Percentiles rank a stretch among this genome's conserved stretches.
Conservation (phyloP, 2,797 vertebrate genomes). For the Scolopax rusticola region DNA sequence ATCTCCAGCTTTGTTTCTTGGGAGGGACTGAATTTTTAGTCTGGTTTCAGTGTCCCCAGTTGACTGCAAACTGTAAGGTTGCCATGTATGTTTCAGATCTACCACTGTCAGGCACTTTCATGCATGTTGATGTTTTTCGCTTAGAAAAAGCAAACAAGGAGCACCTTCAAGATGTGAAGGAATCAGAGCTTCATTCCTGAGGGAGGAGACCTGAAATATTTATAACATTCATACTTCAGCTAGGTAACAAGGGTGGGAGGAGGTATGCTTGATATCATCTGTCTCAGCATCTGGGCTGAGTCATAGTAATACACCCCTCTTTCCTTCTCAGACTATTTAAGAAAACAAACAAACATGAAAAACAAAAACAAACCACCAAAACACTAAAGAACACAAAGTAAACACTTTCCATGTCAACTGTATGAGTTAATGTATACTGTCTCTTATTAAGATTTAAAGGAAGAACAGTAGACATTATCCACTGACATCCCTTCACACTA, state of each 20-base stretch:
- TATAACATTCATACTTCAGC: neutral
- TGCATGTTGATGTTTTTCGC: constrained; percentile 7
- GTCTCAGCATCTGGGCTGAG: neutral
- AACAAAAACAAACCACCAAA: neutral
- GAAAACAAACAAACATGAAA: neutral
- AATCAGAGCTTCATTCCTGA: neutral
- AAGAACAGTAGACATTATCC: neutral
- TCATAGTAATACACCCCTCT: neutral
- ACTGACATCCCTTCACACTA: neutral
- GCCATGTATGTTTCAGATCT: neutral
- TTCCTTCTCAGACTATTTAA: neutral
- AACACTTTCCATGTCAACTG: neutral
- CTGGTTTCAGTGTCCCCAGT: neutral
- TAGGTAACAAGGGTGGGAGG: neutral
- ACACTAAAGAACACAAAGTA: neutral
- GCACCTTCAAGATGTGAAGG: neutral
- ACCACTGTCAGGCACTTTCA: neutral
- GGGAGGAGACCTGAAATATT: constrained; percentile 6
- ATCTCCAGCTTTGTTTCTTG: neutral
- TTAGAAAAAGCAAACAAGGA: neutral
- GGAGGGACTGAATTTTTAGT: neutral
- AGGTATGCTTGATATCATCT: neutral
- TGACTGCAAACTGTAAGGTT: neutral
- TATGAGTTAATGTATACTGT: neutral
- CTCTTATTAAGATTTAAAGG: neutral